Conservation (phyloP, 2,113 vertebrate species). For the Anas platyrhynchos region DNA sequence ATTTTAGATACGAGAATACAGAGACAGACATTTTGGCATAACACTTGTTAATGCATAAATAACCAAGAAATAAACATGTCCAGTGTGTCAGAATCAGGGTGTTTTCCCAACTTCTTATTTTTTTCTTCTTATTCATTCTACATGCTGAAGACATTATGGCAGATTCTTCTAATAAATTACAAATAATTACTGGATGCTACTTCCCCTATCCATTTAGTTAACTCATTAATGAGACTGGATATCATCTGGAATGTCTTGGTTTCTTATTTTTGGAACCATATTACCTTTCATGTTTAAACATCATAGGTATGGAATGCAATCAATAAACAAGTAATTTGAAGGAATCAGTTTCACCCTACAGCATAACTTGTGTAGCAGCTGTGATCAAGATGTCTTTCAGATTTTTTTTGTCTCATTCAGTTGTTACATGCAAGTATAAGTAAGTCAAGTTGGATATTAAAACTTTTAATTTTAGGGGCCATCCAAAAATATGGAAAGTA, state of each 20-base stretch:
- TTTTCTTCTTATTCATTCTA: not conserved
- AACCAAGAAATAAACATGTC: not conserved
- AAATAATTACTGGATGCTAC: not conserved
- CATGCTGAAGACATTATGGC: not conserved
- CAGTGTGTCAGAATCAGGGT: not conserved
- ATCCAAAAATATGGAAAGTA: not conserved
- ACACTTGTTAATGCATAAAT: not conserved
- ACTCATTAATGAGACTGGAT: not conserved
- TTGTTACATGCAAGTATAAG: not conserved
- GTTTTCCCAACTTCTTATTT: not conserved
- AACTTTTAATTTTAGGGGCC: not conserved
- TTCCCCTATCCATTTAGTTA: not conserved
- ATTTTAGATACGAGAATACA: not conserved
- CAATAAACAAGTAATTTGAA: not conserved
- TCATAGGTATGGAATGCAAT: constrained; percentile 1
- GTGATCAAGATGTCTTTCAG: not conserved
- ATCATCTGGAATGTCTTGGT: not conserved
- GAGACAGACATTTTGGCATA: not conserved
- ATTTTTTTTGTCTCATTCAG: not conserved
- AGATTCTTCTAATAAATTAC: not conserved
- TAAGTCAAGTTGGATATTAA: not conserved
- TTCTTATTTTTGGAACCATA: not conserved
- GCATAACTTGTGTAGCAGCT: not conserved
- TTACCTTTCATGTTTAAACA: not conserved
- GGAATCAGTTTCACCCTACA: not conserved